These are phyloP conservation scores for Sebastes hubbsi DNA, from an alignment of 2,797 vertebrate species.

Conservation along the genomic window DNA sequence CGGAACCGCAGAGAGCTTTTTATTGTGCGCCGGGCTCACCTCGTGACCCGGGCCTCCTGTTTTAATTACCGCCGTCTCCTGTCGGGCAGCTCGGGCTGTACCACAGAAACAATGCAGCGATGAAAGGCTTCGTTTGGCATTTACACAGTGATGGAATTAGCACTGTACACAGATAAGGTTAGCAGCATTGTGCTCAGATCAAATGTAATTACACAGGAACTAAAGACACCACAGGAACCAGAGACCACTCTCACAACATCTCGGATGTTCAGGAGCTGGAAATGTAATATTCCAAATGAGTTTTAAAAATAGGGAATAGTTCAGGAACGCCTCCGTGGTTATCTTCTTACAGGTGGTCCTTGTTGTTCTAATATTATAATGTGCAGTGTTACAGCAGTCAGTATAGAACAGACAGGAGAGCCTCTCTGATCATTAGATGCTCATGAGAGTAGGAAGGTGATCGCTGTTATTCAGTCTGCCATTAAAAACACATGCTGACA, in stretches of 20 bases:
- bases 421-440: slow-evolving; percentile 1
- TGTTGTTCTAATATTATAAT: not conserved
- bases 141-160: slow-evolving; percentile 41
- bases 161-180: slow-evolving; percentile 16
- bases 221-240: not conserved
- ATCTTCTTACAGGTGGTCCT: not conserved
- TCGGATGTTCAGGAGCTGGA: not conserved
- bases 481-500: not conserved
- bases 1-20: slow-evolving; percentile 36
- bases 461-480: not conserved
- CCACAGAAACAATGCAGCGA: slow-evolving; percentile 38
- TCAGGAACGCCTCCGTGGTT: not conserved
- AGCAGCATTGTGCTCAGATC: slow-evolving; percentile 5
- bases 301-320: not conserved
- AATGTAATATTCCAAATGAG: not conserved
- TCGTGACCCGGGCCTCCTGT: slow-evolving; percentile 42
- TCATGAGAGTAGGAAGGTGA: not conserved
- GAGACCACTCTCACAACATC: not conserved
- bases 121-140: slow-evolving; percentile 50
- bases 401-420: not conserved
- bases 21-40: slow-evolving; percentile 48
- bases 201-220: slow-evolving; percentile 20
- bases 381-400: not conserved
- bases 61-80: slow-evolving; percentile 69
- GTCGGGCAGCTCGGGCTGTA: slow-evolving; percentile 36